These are phyloP conservation scores for Anthonomus grandis DNA, from an alignment of 1,140 invertebrate genomes.

Conservation along the genomic window DNA sequence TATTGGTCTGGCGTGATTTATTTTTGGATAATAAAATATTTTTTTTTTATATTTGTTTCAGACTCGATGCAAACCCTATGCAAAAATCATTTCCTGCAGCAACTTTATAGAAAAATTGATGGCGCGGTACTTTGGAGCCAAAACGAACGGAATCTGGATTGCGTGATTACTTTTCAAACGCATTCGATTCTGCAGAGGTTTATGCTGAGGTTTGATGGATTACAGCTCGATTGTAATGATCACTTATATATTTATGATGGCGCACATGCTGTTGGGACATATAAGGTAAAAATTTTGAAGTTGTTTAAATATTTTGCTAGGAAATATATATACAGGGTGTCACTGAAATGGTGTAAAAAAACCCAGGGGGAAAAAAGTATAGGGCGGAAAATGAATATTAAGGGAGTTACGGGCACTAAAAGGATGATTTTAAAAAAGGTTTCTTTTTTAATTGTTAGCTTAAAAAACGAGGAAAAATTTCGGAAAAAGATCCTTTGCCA, in stretches of 20 bases:
- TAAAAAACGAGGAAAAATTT: too few relatives aligned
- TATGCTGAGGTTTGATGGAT: slow-evolving; percentile 81
- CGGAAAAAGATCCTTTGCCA: too few relatives aligned
- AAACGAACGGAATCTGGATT: slow-evolving; percentile 85
- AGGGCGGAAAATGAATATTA: too few relatives aligned
- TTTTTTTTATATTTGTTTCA: slow-evolving; percentile 61
- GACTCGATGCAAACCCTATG: slow-evolving; percentile 82
- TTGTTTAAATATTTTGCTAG: too few relatives aligned
- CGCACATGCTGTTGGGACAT: slow-evolving; percentile 78
- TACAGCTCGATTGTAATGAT: slow-evolving; percentile 87
- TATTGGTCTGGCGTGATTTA: not conserved
- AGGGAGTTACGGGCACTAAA: too few relatives aligned
- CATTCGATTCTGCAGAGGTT: slow-evolving; percentile 89
- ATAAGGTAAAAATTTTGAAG: slow-evolving; percentile 71
- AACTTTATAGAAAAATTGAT: slow-evolving; percentile 84
- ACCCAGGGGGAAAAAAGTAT: not conserved
- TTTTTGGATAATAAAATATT: slow-evolving; percentile 4
- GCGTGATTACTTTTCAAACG: slow-evolving; percentile 88
- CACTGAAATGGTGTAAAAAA: not conserved
- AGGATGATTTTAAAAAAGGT: too few relatives aligned
- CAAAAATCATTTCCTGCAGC: slow-evolving; percentile 81
- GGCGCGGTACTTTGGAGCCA: slow-evolving; percentile 84
- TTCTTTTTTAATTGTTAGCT: too few relatives aligned
- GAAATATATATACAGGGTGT: too few relatives aligned
- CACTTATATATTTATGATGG: slow-evolving; percentile 91